A percentile compares a stretch with the other conserved stretches of the same genome.
Evolutionary conservation across 2,888 invertebrate species (phyloP).

Genomic region (Euspilapteryx auroguttella): DNA sequence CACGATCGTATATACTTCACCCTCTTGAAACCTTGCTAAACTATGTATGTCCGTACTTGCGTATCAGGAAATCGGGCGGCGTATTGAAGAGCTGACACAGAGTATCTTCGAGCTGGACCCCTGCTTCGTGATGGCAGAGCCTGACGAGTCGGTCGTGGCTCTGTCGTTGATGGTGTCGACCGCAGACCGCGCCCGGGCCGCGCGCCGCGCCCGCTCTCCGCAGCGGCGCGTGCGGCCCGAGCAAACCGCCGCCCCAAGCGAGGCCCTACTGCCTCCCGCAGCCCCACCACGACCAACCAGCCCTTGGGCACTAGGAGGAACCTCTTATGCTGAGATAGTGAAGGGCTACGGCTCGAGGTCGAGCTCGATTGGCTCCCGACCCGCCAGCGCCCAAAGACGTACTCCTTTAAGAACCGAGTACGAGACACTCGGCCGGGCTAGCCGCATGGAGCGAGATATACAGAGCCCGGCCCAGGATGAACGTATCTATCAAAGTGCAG

Average conservation of each 20-base stretch:
- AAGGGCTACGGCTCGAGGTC: slow-evolving; percentile 59
- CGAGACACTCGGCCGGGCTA: slow-evolving; percentile 5
- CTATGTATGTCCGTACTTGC: slow-evolving; percentile 58
- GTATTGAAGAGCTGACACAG: slow-evolving; percentile 71
- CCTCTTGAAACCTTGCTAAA: slow-evolving; percentile 40
- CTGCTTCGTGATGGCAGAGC: slow-evolving; percentile 62
- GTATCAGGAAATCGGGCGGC: slow-evolving; percentile 72
- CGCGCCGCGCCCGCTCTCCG: slow-evolving; percentile 40
- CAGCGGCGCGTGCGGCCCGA: slow-evolving; percentile 20
- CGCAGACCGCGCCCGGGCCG: slow-evolving; percentile 16
- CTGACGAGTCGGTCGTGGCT: slow-evolving; percentile 62
- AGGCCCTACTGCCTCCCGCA: slow-evolving; percentile 52
- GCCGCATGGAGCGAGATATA: slow-evolving; percentile 11
- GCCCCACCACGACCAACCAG: too few relatives aligned
- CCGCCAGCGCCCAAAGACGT: slow-evolving; percentile 15
- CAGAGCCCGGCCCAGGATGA: too few relatives aligned
- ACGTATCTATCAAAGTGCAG: too few relatives aligned
- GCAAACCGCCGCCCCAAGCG: slow-evolving; percentile 7
- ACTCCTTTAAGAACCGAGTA: background rate
- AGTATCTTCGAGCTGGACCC: slow-evolving; percentile 78
- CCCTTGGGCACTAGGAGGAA: slow-evolving; percentile 74
- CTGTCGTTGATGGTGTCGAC: slow-evolving; percentile 33
- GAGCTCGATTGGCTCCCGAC: slow-evolving; percentile 25
- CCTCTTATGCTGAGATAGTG: slow-evolving; percentile 80
- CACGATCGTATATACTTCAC: slow-evolving; percentile 9